A percentile compares a stretch with the other conserved stretches of the same genome.
phyloP scores from a whole-genome alignment of 1,140 invertebrate genomes.

The Drosophila trapezifrons region DNA sequence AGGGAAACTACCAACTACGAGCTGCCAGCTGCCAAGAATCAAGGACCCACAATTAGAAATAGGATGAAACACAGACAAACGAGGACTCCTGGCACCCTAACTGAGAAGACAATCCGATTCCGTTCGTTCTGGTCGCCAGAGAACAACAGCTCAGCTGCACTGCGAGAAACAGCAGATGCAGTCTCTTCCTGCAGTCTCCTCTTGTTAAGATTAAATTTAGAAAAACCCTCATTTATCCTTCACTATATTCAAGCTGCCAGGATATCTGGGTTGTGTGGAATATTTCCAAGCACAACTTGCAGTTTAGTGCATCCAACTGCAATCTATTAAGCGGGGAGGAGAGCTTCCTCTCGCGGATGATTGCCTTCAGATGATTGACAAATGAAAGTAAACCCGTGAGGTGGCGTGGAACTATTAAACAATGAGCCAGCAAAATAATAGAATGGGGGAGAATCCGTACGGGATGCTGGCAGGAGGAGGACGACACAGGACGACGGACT shows the following conservation, averaged over 20 bases:
- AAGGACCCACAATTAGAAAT: slow-evolving; percentile 6
- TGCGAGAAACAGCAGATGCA: not conserved
- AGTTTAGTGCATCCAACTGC: slow-evolving; percentile 36
- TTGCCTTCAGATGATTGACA: slow-evolving; percentile 60
- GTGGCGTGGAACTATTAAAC: slow-evolving; percentile 59
- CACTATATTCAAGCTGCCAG: no score
- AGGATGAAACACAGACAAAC: not conserved
- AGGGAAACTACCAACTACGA: slow-evolving; percentile 41
- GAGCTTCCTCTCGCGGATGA: not conserved
- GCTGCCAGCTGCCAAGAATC: not conserved
- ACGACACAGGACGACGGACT: not conserved
- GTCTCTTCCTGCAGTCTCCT: no score
- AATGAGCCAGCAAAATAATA: slow-evolving; percentile 24
- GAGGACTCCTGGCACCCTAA: not conserved
- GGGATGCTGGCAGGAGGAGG: not conserved
- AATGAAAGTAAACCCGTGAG: slow-evolving; percentile 54
- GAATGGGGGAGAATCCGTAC: not conserved
- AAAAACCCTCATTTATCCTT: no score
- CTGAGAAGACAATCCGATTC: slow-evolving; percentile 33
- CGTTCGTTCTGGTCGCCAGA: not conserved
- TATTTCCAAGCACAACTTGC: slow-evolving; percentile 12
- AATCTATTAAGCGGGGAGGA: not conserved
- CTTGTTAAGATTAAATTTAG: no score
- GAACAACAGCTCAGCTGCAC: slow-evolving; percentile 20
- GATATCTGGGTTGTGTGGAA: not conserved